Evolutionary conservation across 1,140 invertebrate genomes (phyloP), one percentile per base, ranked within the genome.

Genomic region (Sinonovacula constricta): DNA sequence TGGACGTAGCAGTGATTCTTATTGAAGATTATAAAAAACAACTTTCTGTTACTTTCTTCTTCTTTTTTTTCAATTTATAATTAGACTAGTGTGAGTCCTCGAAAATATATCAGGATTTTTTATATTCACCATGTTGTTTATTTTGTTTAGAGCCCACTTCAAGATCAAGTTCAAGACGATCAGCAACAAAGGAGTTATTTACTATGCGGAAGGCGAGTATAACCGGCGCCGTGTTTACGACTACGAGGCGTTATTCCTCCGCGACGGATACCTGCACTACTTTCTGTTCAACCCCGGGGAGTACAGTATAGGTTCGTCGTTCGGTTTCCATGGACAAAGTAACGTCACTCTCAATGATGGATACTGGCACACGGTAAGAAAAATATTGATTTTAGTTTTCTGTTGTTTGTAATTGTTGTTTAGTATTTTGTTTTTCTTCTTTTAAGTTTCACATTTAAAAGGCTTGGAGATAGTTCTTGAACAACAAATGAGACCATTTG

Each of bases 321-420:
- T 70, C 53, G 75, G 75, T 5, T 78, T 78, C 22, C 66, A 78
- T 68, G 75, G 75, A 1, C 59, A 54, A 33, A 78, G 75, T 26
- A 57, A 36, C 1, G 36, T 59, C 22, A 69, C 4, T 39, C 24
- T 78, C 5, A 78, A 78, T 54, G 66, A 78, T 39, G 75, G 75
- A 22, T 45, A 60, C 30, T 78, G 75, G 75, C 75, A 78, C 26
- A 34, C 22, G 45, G 75, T 77, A 77, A 56, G 39, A 33, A 57
- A 15, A 15, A 59, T n/a, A 22, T 22, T 28, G 56, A 59, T 10
- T 49, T 10, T 49, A 7, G 18, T 18, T 7, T 49, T 7, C 7
- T 18, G 7, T 10, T 49, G 18, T 49, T 49, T 10, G 7, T 18
- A 10, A 10, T 7, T 49, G 18, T 49, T 49, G 18, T 49, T 7